Conservation (phyloP, 92 coral and sea anemone genomes). For the Muricea muricata region DNA sequence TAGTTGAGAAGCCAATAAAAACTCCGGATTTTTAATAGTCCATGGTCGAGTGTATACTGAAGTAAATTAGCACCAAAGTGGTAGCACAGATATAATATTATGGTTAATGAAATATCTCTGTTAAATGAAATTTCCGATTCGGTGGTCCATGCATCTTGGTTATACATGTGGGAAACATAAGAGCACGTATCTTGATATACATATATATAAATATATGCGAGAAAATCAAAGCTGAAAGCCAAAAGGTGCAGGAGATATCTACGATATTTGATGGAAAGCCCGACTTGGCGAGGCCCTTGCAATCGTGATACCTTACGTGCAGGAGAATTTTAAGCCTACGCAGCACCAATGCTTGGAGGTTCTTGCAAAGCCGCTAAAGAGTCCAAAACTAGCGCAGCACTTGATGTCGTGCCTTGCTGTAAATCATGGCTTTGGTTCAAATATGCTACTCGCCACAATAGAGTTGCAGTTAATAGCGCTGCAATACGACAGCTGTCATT, state of each 20-base stretch:
- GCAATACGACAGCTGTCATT: slow-evolving; percentile 69
- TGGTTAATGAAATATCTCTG: too few species aligned
- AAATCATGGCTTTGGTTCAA: slow-evolving; percentile 42
- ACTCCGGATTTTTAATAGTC: too few species aligned
- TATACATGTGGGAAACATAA: too few species aligned
- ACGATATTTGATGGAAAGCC: slow-evolving; percentile 65
- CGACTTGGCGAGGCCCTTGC: too few species aligned
- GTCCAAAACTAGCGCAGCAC: slow-evolving; percentile 65
- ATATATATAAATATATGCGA: slow-evolving; percentile 37
- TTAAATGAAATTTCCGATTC: too few species aligned
- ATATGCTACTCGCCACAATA: slow-evolving; percentile 54
- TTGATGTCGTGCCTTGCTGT: slow-evolving; percentile 66
- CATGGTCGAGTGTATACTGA: too few species aligned
- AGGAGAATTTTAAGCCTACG: slow-evolving; percentile 61
- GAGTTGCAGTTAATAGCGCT: slow-evolving; percentile 69
- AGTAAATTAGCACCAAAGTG: not conserved
- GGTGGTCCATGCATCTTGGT: too few species aligned
- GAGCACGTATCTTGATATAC: too few species aligned
- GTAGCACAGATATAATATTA: too few species aligned
- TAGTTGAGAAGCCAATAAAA: too few species aligned
- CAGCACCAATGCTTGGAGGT: slow-evolving; percentile 57
- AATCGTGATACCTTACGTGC: slow-evolving; percentile 59
- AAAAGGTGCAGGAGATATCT: slow-evolving; percentile 55
- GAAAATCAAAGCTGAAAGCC: slow-evolving; percentile 57
- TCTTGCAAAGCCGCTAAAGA: slow-evolving; percentile 59